Evolutionary conservation across 2,113 vertebrate genomes (phyloP), one percentile per base, ranked within the genome.

Genomic region (Eurystomus gularis): DNA sequence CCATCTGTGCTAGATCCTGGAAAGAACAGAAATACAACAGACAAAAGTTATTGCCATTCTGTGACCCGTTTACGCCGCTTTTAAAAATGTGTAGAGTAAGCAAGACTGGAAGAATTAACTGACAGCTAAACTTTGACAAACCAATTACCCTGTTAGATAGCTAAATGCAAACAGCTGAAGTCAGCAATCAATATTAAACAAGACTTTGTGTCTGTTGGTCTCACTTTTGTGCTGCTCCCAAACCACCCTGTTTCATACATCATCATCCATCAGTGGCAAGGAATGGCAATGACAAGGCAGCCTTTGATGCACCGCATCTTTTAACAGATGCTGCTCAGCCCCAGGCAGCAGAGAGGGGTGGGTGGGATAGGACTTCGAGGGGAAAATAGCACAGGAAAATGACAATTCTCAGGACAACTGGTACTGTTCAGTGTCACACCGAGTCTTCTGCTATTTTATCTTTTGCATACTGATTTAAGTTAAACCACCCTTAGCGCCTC

Each of bases 1-100:
- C 96, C 98, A 82, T 98, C 98, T 90, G 98, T 98, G 97, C 98
- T 98, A 92, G 98, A 97, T 96, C 98, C 98, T 98, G 88, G 54
- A 96, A 28, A 75, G 66, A 95, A 95, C 1, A 54, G 77, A 95
- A 96, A 96, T 85, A 87, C 54, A 93, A 83, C 24, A 80, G 82
- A 62, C 85, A 95, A 95, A 75, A 33, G 92, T 96, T 91, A 97
- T 82, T 78, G 62, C 66, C 44, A 68, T 69, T 64, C 83, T 66
- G 76, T 3, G 7, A 96, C 65, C 39, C 78, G 2, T 87, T 76
- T 64, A 86, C 0, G 24, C 71, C 79, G 69, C 83, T 94, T 54
- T 42, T 42, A 72, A 86, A 77, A 79, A 79, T 58, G 82, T 90
- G 92, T 86, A 88, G 82, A 92, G 86, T 93, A 94, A 95, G 96